A percentile compares a stretch with the other conserved stretches of the same genome.
phyloP scores from a whole-genome alignment of 2,113 vertebrate genomes.

The Eubucco bourcierii region DNA sequence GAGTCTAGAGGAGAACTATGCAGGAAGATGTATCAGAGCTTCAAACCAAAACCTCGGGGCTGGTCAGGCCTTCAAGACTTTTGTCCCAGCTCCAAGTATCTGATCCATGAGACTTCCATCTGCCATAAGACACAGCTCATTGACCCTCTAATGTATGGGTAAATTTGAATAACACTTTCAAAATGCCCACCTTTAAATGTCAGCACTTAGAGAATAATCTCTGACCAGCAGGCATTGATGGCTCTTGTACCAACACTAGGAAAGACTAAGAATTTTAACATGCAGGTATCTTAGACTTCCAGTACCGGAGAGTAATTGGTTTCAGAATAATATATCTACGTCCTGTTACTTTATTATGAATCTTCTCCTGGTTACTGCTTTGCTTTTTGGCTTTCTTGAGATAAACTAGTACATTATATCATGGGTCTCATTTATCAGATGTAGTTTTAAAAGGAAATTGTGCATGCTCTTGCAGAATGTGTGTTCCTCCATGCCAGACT shows the following conservation, averaged over 20 bases:
- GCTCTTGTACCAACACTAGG: background rate
- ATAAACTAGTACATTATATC: background rate
- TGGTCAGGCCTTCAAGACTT: background rate
- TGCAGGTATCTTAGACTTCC: background rate
- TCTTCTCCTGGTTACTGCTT: background rate
- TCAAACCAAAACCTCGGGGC: background rate
- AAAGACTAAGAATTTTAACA: background rate
- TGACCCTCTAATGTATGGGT: background rate
- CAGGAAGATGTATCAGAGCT: background rate
- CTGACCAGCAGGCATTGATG: background rate
- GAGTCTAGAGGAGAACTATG: background rate
- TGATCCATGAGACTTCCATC: background rate
- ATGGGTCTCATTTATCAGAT: background rate
- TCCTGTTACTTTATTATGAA: background rate
- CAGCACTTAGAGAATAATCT: background rate
- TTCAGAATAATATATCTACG: background rate
- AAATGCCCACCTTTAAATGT: background rate
- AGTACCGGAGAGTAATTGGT: background rate
- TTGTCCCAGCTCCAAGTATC: background rate
- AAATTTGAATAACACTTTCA: background rate
- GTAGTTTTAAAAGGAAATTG: background rate
- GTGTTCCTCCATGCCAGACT: background rate
- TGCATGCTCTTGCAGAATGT: background rate
- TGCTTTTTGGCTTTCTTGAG: slow-evolving; percentile 24
- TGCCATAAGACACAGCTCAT: background rate